Evolutionary conservation across 2,797 vertebrate genomes (phyloP), one percentile per base, ranked within the genome.

Genomic region (Aphelocoma californica): DNA sequence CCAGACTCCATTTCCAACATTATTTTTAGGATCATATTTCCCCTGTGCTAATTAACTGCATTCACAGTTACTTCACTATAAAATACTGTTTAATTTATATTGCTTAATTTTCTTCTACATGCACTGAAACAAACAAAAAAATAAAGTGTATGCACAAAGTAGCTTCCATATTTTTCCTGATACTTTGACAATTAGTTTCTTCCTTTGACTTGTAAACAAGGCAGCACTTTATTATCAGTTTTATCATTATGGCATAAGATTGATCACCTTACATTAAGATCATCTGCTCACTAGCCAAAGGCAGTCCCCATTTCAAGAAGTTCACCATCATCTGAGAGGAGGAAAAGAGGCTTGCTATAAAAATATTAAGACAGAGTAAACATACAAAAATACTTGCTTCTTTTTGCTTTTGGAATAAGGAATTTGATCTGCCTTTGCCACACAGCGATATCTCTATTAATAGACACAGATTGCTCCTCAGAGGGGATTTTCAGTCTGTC

Each of bases 21-120:
- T 78, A 88, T 75, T 94, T 93, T 94, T 79, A 96, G 78, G 51
- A 77, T 79, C 12, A 44, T 50, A 88, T 92, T 95, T 95, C 38
- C 71, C n/a, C 42, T 17, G 13, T 77, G 21, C 24, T 92, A 95
- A 95, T 95, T 90, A 94, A 90, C 81, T 84, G 18, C 65, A 88
- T 90, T 92, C 80, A 86, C 29, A 95, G 66, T 84, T 77, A 45
- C 20, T 73, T 20, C 48, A 77, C 58, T 80, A 28, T 38, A 73
- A 93, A 88, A 84, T 64, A 86, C 20, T 18, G 54, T 38, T 86
- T 61, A 45, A 81, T 92, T 87, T 79, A 64, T 40, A 45, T 40
- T 65, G 36, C 36, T 69, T 71, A 2, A 47, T 71, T 88, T 93
- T 81, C 29, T 66, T 66, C 53, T 65, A 71, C 48, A 40, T 47